Base-by-base conservation (phyloP, 2,113 vertebrate species). In the Atractosteus spatula region DNA sequence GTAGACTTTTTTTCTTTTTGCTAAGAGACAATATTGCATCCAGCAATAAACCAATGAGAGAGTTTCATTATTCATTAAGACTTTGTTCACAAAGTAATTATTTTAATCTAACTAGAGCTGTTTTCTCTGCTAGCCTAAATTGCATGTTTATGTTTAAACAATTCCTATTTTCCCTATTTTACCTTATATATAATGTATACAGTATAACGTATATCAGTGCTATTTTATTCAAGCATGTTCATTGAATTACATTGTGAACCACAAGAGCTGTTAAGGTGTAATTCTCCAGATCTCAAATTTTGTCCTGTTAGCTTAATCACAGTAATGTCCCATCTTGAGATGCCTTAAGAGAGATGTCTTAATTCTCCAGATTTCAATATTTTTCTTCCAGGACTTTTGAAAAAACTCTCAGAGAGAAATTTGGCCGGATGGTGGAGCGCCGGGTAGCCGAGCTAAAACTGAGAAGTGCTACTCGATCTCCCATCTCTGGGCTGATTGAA, bases 401-500 rank as follows among this genome's bases (percentile, higher is more conserved):
- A 59, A 78, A 70, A 62, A 72, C 67, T 41, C 45, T 47, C 45
- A 72, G 77, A 57, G 74, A 65, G 45, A 69, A 8, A 2, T 83
- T 79, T 71, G 77, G 77, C 29, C 69, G 13, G 62, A 62, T 56
- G 54, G 42, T 79, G 62, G 75, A 69, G 16, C 76, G 61, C 67
- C 68, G 47, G 71, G 57, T 71, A 12, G 62, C 57, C 11, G 62
- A 77, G 56, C 59, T 81, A 42, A 81, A 81, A 45, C 76, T 83
- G 8, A 76, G 72, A 71, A 83, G 74, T 73, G 76, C 79, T 55
- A 79, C 81, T 29, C 74, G 51, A 6, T 83, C 77, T 4, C 81
- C 81, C 11, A 55, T 83, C 63, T 83, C 77, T 47, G 79, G 79
- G 14, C 70, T 83, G 29, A 79, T 81, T 44, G 81, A 81, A 77